Conservation (phyloP, 1,140 invertebrate genomes). For the Bombus picipes region DNA sequence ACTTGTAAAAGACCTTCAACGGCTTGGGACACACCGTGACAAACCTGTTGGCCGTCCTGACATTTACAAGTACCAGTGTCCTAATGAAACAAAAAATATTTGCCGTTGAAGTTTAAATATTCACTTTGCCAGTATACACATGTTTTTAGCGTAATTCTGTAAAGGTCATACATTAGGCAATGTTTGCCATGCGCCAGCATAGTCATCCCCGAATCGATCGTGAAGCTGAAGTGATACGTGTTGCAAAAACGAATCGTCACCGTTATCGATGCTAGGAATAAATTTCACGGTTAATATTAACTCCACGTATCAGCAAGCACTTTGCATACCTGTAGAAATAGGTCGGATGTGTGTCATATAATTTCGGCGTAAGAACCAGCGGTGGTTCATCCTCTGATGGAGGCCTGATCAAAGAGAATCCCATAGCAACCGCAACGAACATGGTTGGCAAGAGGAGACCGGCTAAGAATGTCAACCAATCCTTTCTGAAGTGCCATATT, state of each 20-base stretch:
- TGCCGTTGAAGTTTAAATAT: too few species aligned
- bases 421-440: slow-evolving; percentile 87
- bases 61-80: slow-evolving; percentile 77
- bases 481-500: slow-evolving; percentile 84
- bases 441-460: slow-evolving; percentile 85
- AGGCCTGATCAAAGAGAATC: slow-evolving; percentile 86
- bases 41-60: slow-evolving; percentile 76
- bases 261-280: slow-evolving; percentile 70
- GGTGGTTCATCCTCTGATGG: slow-evolving; percentile 85
- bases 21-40: slow-evolving; percentile 73
- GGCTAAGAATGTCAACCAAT: slow-evolving; percentile 85
- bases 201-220: slow-evolving; percentile 76
- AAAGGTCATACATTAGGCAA: slow-evolving; percentile 70
- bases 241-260: slow-evolving; percentile 71
- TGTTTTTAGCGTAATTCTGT: not conserved
- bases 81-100: slow-evolving; percentile 57
- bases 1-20: slow-evolving; percentile 77
- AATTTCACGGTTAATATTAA: not conserved
- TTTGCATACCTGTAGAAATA: slow-evolving; percentile 81
- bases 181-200: slow-evolving; percentile 76
- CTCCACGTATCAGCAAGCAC: not conserved
- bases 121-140: not conserved
- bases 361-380: slow-evolving; percentile 81
- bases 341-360: slow-evolving; percentile 83
- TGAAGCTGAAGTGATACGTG: slow-evolving; percentile 74